Conservation (phyloP, 1,140 invertebrate species). For the Acromyrmex echinatior region DNA sequence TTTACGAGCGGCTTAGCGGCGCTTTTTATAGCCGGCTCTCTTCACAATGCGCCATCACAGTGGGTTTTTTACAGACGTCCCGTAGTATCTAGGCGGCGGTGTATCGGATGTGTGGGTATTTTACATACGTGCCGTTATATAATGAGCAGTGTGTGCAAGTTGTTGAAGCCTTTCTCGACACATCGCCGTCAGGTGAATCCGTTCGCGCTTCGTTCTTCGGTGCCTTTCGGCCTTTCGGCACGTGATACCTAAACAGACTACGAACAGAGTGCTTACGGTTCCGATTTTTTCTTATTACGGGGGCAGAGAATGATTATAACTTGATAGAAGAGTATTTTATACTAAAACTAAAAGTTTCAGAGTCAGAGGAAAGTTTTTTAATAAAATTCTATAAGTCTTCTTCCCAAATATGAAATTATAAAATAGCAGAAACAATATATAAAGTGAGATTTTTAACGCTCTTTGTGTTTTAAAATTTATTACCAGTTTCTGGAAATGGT, state of each 20-base stretch:
- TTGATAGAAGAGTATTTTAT: background rate
- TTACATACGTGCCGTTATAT: slow-evolving; percentile 79
- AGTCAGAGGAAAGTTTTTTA: background rate
- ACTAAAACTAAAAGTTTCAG: background rate
- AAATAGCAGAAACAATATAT: background rate
- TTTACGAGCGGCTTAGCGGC: slow-evolving; percentile 79
- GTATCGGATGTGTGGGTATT: slow-evolving; percentile 80
- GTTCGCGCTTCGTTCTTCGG: slow-evolving; percentile 11
- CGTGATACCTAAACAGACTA: background rate
- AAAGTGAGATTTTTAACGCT: background rate
- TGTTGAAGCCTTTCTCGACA: slow-evolving; percentile 23
- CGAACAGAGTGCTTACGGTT: background rate
- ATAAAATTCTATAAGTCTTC: background rate
- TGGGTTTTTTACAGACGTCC: slow-evolving; percentile 77
- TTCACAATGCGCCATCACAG: slow-evolving; percentile 80
- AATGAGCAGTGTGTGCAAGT: slow-evolving; percentile 45
- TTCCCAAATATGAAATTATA: background rate
- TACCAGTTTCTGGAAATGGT: background rate
- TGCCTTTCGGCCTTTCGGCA: background rate
- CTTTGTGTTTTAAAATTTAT: background rate
- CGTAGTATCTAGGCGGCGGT: slow-evolving; percentile 77
- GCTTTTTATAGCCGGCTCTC: slow-evolving; percentile 79
- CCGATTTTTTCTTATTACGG: background rate
- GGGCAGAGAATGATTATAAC: background rate
- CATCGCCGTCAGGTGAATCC: slow-evolving; percentile 52